Evolutionary conservation across 2,113 vertebrate species (phyloP).

Genomic region (Salvelinus sp.): DNA sequence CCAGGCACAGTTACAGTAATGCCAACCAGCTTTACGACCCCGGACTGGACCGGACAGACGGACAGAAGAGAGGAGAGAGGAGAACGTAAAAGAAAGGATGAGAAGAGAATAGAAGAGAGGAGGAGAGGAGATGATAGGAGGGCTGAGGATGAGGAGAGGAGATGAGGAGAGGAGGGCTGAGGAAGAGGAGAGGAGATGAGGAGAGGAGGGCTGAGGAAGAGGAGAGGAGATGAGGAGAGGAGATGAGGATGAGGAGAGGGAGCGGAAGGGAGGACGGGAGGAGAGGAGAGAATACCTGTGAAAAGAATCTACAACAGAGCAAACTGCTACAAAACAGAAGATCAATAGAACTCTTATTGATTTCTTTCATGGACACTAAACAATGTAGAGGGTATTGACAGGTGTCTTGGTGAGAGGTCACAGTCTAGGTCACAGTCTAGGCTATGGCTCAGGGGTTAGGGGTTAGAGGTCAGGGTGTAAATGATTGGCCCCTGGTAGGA

Average conservation of each 20-base stretch:
- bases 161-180: not conserved
- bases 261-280: too few relatives aligned
- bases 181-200: not conserved
- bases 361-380: too few relatives aligned
- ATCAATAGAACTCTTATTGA: too few relatives aligned
- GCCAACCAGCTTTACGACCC: constrained; percentile 34
- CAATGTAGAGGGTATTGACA: too few relatives aligned
- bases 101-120: not conserved
- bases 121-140: too few relatives aligned
- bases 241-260: not conserved
- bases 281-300: too few relatives aligned
- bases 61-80: constrained; percentile 9
- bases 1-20: constrained; percentile 17
- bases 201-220: not conserved
- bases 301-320: too few relatives aligned
- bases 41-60: constrained; percentile 14
- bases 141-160: not conserved
- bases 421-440: too few relatives aligned
- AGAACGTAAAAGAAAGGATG: constrained; percentile 14
- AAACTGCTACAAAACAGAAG: too few relatives aligned
- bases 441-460: too few relatives aligned
- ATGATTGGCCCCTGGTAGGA: constrained; percentile 2
- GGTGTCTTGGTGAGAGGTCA: too few relatives aligned
- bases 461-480: not conserved
- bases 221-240: not conserved